Evolutionary conservation across 2,797 vertebrate species (phyloP).

Genomic region (Simalia tracyae): DNA sequence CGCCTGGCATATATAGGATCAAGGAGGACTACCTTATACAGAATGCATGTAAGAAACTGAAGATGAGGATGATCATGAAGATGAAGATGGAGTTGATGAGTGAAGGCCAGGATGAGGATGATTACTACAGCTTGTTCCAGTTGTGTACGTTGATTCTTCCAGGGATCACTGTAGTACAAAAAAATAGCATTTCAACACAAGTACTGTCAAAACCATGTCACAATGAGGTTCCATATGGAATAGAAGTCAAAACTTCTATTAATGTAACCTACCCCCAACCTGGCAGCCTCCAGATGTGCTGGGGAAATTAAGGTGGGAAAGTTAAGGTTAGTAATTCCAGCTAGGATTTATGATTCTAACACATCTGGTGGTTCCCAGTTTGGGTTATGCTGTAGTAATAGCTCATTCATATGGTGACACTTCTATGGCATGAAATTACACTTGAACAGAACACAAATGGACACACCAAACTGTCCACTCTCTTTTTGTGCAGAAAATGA

Average conservation of each 20-base stretch:
- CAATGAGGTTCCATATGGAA: background rate
- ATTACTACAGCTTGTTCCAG: background rate
- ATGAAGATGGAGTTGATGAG: conserved; percentile 27
- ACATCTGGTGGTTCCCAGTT: background rate
- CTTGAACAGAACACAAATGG: background rate
- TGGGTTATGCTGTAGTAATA: background rate
- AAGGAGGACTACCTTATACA: conserved; percentile 17
- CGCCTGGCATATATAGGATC: background rate
- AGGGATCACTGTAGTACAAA: conserved; percentile 12
- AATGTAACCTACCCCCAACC: background rate
- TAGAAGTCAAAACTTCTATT: background rate
- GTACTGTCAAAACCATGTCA: background rate
- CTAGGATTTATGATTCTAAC: background rate
- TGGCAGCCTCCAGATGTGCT: background rate
- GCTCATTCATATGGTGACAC: background rate
- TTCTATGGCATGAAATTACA: background rate
- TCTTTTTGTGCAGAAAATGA: background rate
- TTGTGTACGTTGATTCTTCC: background rate
- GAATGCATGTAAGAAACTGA: conserved; percentile 1
- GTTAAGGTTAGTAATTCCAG: background rate
- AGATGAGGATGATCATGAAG: conserved; percentile 17
- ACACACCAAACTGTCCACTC: background rate
- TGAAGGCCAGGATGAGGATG: conserved; percentile 23
- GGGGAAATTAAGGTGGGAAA: background rate
- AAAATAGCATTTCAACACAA: conserved; percentile 8